Conservation (phyloP, 2,888 invertebrate species). For the Biston betularia region DNA sequence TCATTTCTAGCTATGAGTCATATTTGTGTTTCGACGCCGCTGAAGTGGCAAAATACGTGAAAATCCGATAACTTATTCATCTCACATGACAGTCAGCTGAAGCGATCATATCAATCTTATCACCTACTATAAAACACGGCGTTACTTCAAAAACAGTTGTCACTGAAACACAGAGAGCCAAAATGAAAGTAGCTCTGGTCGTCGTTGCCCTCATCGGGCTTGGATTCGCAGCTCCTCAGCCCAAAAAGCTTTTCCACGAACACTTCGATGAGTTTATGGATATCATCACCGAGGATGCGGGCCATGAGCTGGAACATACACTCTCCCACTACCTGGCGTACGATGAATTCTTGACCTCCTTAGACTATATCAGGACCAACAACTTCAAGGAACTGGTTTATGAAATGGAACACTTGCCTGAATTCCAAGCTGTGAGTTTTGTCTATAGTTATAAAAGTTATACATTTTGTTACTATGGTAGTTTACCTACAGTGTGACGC, state of each 20-base stretch:
- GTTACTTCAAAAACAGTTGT: not conserved
- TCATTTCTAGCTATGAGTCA: constrained; percentile 2
- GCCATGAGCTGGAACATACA: constrained; percentile 52
- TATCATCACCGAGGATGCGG: constrained; percentile 57
- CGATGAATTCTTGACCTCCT: constrained; percentile 62
- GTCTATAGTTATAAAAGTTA: too few relatives aligned
- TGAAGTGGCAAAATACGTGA: constrained; percentile 23
- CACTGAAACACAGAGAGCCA: constrained; percentile 38
- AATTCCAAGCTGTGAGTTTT: constrained; percentile 70
- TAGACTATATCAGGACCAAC: constrained; percentile 59
- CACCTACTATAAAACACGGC: constrained; percentile 48
- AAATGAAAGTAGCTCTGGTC: constrained; percentile 62
- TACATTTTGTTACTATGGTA: too few relatives aligned
- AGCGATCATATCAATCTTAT: constrained; percentile 36
- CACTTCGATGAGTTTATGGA: constrained; percentile 68
- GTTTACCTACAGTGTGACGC: too few relatives aligned
- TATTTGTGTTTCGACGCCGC: not conserved
- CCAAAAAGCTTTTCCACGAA: constrained; percentile 70
- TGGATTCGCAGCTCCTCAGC: constrained; percentile 62
- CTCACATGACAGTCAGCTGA: constrained; percentile 41
- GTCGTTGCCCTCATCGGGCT: constrained; percentile 58
- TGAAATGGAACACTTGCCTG: constrained; percentile 71
- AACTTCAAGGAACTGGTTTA: constrained; percentile 65
- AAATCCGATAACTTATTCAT: constrained; percentile 29
- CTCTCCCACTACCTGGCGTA: constrained; percentile 58